Evolutionary conservation across 2,797 vertebrate species (phyloP).

Genomic region (Brachyrhaphis roseni): DNA sequence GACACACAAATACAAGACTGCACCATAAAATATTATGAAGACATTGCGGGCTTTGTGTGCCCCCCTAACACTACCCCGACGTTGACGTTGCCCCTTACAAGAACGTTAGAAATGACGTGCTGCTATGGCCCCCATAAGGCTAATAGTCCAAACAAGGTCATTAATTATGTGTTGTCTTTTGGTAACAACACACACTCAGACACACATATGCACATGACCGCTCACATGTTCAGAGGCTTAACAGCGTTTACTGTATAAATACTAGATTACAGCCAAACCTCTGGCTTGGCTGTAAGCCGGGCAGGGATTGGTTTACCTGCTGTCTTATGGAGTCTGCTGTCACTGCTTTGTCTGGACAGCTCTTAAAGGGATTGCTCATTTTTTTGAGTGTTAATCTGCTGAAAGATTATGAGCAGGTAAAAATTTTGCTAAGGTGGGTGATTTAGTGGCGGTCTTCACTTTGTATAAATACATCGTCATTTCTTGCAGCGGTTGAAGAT

Average conservation of each 20-base stretch:
- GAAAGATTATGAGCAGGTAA: neutral
- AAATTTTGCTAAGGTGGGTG: neutral
- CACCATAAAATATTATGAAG: neutral
- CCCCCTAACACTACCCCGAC: neutral
- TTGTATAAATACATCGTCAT: neutral
- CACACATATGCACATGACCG: conserved; percentile 9
- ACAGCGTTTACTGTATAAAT: conserved; percentile 9
- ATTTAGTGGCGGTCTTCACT: neutral
- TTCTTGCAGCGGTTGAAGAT: neutral
- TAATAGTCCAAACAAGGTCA: neutral
- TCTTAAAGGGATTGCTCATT: neutral
- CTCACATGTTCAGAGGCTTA: conserved; percentile 29
- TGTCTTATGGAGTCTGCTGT: neutral
- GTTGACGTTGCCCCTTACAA: neutral
- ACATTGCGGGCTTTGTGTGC: neutral
- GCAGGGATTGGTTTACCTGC: neutral
- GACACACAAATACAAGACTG: conserved; percentile 7
- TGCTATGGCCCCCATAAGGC: neutral
- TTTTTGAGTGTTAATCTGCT: neutral
- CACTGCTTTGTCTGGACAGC: neutral
- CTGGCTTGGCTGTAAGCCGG: neutral
- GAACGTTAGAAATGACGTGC: neutral
- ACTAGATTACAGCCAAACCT: neutral
- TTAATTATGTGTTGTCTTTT: neutral
- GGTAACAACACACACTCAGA: conserved; percentile 5